Evolutionary conservation across 2,797 vertebrate species (phyloP).

Genomic region (Cygnus olor): DNA sequence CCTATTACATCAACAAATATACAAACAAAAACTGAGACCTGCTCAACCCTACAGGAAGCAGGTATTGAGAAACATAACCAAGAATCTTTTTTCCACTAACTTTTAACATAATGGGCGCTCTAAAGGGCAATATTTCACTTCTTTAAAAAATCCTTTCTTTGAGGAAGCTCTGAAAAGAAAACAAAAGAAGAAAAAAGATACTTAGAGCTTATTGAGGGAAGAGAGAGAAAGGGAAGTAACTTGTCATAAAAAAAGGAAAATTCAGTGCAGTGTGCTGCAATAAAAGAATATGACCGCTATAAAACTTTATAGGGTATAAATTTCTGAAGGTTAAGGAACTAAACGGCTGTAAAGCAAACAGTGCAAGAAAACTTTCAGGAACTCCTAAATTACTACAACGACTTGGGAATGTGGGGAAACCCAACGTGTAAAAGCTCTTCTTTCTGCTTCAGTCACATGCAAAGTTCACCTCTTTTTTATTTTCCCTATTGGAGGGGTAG

Average conservation of each 20-base stretch:
- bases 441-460: constrained; percentile 10
- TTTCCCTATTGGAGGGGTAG: not conserved
- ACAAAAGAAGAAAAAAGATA: constrained; percentile 82
- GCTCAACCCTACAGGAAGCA: not conserved
- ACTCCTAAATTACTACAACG: constrained; percentile 77
- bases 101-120: constrained; percentile 7
- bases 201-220: constrained; percentile 67
- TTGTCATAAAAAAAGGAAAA: constrained; percentile 87
- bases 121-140: constrained; percentile 40
- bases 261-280: constrained; percentile 88
- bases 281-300: constrained; percentile 99
- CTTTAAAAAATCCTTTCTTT: constrained; percentile 42
- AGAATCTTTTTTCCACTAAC: not conserved
- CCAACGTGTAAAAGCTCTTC: not conserved
- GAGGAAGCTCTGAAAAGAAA: constrained; percentile 66
- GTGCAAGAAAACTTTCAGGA: constrained; percentile 83
- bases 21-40: not conserved
- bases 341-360: constrained; percentile 98
- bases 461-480: not conserved
- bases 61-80: not conserved
- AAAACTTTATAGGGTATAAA: constrained; percentile 99
- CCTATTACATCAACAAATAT: not conserved
- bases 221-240: constrained; percentile 82
- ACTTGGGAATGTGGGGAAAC: constrained; percentile 47
- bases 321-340: constrained; percentile 99